Percentiles rank a stretch among this genome's conserved stretches.
Evolutionary conservation across 1,140 invertebrate species (phyloP).

Genomic region (Metopolophium dirhodum): DNA sequence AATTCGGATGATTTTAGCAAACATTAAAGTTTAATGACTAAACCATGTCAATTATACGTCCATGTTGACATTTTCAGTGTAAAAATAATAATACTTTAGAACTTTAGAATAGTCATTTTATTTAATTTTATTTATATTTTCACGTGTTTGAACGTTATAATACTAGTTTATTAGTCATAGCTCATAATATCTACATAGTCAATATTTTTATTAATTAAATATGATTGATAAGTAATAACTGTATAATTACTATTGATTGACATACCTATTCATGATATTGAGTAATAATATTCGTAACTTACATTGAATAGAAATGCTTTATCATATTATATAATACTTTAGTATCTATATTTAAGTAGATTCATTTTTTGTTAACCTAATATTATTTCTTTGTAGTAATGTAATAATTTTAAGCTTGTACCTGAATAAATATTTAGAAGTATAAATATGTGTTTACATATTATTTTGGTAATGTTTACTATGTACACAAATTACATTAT

Average conservation of each 20-base stretch:
- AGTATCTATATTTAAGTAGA: not conserved
- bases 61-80: not conserved
- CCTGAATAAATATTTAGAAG: slow-evolving; percentile 20
- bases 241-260: not conserved
- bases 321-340: not conserved
- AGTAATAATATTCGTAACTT: not conserved
- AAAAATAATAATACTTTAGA: not conserved
- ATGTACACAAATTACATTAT: not conserved
- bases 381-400: not conserved
- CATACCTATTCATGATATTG: not conserved
- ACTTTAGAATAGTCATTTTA: not conserved
- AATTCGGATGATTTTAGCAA: too few relatives aligned
- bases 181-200: not conserved
- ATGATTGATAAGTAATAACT: not conserved
- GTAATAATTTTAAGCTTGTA: not conserved
- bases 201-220: not conserved
- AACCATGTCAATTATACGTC: not conserved
- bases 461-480: not conserved
- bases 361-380: not conserved
- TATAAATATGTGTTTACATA: not conserved
- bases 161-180: not conserved
- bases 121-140: not conserved
- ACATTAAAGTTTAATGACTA: too few relatives aligned
- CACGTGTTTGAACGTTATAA: not conserved
- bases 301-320: not conserved